These are phyloP conservation scores for Pollenia amentaria DNA, from an alignment of 2,888 invertebrate species.

Conservation along the genomic window DNA sequence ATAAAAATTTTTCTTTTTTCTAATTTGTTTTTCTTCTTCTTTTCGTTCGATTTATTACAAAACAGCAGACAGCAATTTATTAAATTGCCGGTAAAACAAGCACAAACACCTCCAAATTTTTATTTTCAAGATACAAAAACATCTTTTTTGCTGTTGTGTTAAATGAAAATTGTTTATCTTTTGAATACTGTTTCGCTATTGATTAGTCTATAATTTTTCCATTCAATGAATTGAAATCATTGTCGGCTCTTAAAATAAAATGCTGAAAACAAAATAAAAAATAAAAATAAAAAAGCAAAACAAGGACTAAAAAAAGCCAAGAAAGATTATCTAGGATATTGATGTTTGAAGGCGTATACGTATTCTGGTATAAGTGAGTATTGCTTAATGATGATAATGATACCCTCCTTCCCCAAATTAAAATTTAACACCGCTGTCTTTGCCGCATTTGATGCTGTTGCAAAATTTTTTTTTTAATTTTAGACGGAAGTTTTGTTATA, in stretches of 20 bases:
- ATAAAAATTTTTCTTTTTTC: conserved; percentile 1
- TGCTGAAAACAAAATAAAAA: neutral
- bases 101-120: conserved; percentile 79
- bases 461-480: conserved; percentile 55
- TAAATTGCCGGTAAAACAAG: conserved; percentile 83
- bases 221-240: conserved; percentile 81
- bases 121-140: conserved; percentile 45
- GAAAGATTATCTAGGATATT: conserved; percentile 39
- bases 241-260: conserved; percentile 68
- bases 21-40: conserved; percentile 7
- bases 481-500: conserved; percentile 73
- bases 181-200: conserved; percentile 74
- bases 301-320: neutral
- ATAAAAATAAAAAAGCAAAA: conserved; percentile 45
- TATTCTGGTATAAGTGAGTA: conserved; percentile 48
- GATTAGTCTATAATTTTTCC: conserved; percentile 83
- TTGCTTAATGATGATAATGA: conserved; percentile 61
- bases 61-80: conserved; percentile 73
- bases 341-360: conserved; percentile 60
- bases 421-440: conserved; percentile 32
- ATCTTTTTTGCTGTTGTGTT: neutral
- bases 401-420: conserved; percentile 11
- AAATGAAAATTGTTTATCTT: conserved; percentile 33
- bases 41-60: neutral
- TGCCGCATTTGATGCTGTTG: conserved; percentile 59